Conservation (phyloP, 2,113 vertebrate species). For the Asarcornis scutulata region DNA sequence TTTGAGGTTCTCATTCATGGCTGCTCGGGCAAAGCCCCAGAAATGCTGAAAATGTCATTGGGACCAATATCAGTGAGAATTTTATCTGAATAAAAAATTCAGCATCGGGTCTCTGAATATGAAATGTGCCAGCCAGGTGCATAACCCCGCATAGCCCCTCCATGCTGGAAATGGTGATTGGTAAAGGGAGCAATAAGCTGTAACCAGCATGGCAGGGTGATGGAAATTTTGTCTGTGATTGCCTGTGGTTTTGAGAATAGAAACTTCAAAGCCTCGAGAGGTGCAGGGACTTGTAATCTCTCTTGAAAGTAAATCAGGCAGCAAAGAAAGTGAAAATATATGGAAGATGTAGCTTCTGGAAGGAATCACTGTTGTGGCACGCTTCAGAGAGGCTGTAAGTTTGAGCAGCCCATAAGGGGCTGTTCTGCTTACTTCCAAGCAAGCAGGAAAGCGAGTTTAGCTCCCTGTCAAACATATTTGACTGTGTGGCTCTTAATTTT, state of each 20-base stretch:
- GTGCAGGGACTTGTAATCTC: conserved; percentile 28
- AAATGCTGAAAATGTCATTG: background rate
- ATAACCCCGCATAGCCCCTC: background rate
- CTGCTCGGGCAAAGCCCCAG: conserved; percentile 15
- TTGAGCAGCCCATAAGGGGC: background rate
- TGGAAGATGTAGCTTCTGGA: background rate
- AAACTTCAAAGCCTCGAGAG: conserved; percentile 43
- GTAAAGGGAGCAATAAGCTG: background rate
- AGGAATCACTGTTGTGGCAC: background rate
- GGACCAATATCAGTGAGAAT: background rate
- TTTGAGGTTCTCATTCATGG: conserved; percentile 5
- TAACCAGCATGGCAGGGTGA: background rate
- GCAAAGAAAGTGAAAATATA: background rate
- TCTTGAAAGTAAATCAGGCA: conserved; percentile 38
- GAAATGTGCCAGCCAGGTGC: background rate
- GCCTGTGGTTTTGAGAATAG: conserved; percentile 31
- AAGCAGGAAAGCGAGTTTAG: background rate
- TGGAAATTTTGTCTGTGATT: conserved; percentile 26
- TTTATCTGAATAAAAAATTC: background rate
- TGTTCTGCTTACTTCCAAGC: background rate
- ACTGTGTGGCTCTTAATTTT: background rate
- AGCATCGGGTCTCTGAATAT: background rate
- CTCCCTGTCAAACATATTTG: background rate
- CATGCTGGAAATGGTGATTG: accelerated
- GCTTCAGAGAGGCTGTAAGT: background rate